Evolutionary conservation across 2,797 vertebrate genomes (phyloP), one percentile per base, ranked within the genome.

Genomic region (Psittacula echo): DNA sequence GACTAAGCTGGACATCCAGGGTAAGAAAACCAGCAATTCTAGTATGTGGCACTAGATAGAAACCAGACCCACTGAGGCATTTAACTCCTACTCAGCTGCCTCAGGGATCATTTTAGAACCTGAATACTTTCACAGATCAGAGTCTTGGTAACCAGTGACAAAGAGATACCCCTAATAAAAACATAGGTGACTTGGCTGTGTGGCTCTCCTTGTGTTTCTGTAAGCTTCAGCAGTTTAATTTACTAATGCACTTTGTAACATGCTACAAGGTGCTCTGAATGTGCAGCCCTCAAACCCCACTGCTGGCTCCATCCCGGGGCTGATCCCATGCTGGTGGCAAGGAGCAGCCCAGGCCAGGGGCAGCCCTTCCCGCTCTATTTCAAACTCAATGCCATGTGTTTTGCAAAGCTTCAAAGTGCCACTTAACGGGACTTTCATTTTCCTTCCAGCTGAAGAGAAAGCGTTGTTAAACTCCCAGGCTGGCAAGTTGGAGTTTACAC

Each of bases 401-500:
- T 97, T 97, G 96, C 94, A 94, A 95, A 91, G 87, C 95, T 98
- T 97, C 96, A 95, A 97, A 98, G 96, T 95, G 77, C 96, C 96
- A 97, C 97, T 97, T 97, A 97, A 97, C 34, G 81, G 97, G 93
- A 87, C 97, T 95, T 97, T 94, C 64, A 77, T 87, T 97, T 97
- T 96, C 95, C 91, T 97, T 87, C 89, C 93, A 91, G 94, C 95
- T 94, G 94, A 97, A 97, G 97, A 94, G 96, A 98, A 96, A 98
- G 97, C 93, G 90, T 97, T 97, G 95, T 96, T 97, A 85, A 95
- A 95, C 95, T 90, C 94, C 95, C 98, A 96, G 97, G 98, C 97
- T 99, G 99, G 99, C 99, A 98, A 97, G 97, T 97, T 54, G 92
- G 98, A 99, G 99, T 99, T 99, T 99, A 99, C 98, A 99, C 99